Evolutionary conservation across 2,888 invertebrate species (phyloP).

Genomic region (Pomacea canaliculata): DNA sequence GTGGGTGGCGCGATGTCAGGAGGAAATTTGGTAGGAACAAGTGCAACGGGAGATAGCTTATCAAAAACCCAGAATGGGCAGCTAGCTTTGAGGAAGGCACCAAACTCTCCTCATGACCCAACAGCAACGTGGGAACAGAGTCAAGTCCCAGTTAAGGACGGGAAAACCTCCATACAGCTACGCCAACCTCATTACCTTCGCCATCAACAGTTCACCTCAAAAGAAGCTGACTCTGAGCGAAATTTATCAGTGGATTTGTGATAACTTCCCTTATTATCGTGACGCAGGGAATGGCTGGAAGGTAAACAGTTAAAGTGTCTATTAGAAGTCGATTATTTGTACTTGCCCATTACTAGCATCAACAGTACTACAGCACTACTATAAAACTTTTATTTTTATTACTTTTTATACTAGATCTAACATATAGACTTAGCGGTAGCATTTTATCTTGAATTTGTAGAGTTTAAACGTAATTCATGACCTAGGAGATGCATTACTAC

Average conservation of each 20-base stretch:
- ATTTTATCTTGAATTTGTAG: no score
- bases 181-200: constrained; percentile 79
- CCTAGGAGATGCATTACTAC: no score
- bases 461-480: no score
- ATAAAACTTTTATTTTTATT: no score
- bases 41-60: constrained; percentile 38
- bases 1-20: constrained; percentile 66
- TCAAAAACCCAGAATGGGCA: constrained; percentile 54
- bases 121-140: constrained; percentile 56
- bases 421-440: no score
- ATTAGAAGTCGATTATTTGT: background rate
- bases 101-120: constrained; percentile 64
- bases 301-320: constrained; percentile 70
- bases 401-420: no score
- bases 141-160: constrained; percentile 59
- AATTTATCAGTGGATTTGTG: constrained; percentile 81
- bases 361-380: no score
- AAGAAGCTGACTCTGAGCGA: constrained; percentile 82
- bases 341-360: no score
- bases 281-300: constrained; percentile 80
- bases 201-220: constrained; percentile 77
- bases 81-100: constrained; percentile 56
- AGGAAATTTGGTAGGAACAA: constrained; percentile 46
- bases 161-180: constrained; percentile 76
- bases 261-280: constrained; percentile 80